phyloP scores from a whole-genome alignment of 35 echinoderm and acorn worm genomes.

The Antedon bifida region DNA sequence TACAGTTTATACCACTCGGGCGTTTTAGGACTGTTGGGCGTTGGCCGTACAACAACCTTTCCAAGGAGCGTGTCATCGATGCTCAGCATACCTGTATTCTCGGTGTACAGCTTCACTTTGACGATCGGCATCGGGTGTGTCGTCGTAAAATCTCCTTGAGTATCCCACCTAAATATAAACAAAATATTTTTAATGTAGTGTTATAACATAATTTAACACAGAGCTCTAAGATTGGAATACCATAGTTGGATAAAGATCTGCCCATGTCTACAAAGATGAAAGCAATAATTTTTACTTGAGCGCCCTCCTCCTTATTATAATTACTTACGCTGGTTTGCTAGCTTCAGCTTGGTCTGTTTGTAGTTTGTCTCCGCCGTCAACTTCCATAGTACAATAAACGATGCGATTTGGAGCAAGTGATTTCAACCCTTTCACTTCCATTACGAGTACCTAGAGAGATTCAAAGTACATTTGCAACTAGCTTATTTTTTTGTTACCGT shows the following conservation, averaged over 20 bases:
- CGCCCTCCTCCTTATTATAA: too few species aligned
- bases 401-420: slow-evolving; percentile 90
- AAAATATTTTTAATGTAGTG: background rate
- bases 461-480: too few species aligned
- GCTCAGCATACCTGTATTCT: slow-evolving; percentile 95
- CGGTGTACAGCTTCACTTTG: slow-evolving; percentile 95
- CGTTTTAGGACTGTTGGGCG: slow-evolving; percentile 97
- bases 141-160: slow-evolving; percentile 96
- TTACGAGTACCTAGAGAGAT: slow-evolving; percentile 65
- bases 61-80: slow-evolving; percentile 96
- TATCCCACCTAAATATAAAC: slow-evolving; percentile 71
- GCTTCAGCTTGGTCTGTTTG: slow-evolving; percentile 99
- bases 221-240: background rate
- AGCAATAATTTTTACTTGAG: too few species aligned
- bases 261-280: too few species aligned
- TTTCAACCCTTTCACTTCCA: slow-evolving; percentile 97
- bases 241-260: too few species aligned
- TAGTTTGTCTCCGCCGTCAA: slow-evolving; percentile 92
- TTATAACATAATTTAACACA: background rate
- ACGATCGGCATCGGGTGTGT: slow-evolving; percentile 92
- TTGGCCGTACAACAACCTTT: slow-evolving; percentile 79
- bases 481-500: too few species aligned
- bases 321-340: slow-evolving; percentile 99
- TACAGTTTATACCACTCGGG: slow-evolving; percentile 95
- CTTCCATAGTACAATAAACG: slow-evolving; percentile 96